These are phyloP conservation scores for Ranitomeya variabilis DNA, from an alignment of 2,113 vertebrate species.

Conservation along the genomic window DNA sequence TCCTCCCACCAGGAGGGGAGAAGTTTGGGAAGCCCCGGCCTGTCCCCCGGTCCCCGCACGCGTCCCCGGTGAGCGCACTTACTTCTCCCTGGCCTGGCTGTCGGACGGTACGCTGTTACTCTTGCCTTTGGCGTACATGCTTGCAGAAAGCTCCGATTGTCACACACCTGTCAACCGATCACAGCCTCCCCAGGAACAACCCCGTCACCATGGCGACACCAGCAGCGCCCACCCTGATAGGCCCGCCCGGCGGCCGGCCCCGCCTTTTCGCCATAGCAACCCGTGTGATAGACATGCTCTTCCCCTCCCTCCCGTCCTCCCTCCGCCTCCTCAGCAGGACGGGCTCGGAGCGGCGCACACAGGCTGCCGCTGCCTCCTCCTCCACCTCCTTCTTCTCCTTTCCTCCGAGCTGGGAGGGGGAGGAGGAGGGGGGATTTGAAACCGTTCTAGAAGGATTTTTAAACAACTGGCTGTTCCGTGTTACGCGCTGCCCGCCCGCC, in stretches of 20 bases:
- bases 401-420: constrained; percentile 80
- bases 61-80: constrained; percentile 73
- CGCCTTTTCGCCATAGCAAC: constrained; percentile 75
- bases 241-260: constrained; percentile 70
- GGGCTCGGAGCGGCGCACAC: constrained; percentile 48
- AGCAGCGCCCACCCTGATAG: constrained; percentile 84
- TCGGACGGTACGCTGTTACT: constrained; percentile 94
- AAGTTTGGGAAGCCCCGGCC: constrained; percentile 35
- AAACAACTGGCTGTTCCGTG: constrained; percentile 87
- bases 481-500: constrained; percentile 71
- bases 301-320: constrained; percentile 72
- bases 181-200: constrained; percentile 90
- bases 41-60: not conserved
- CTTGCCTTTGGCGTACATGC: constrained; percentile 98
- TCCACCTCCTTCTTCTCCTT: constrained; percentile 66
- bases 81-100: constrained; percentile 96
- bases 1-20: not conserved
- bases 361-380: constrained; percentile 62
- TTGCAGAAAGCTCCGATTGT: constrained; percentile 95
- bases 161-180: constrained; percentile 98
- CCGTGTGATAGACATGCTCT: constrained; percentile 70
- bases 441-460: constrained; percentile 87
- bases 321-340: constrained; percentile 58
- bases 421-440: constrained; percentile 88
- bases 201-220: constrained; percentile 93